A percentile compares a stretch with the other conserved stretches of the same genome.
These are phyloP conservation scores for Hesperia comma DNA, from an alignment of 2,888 invertebrate genomes.

Conservation along the genomic window DNA sequence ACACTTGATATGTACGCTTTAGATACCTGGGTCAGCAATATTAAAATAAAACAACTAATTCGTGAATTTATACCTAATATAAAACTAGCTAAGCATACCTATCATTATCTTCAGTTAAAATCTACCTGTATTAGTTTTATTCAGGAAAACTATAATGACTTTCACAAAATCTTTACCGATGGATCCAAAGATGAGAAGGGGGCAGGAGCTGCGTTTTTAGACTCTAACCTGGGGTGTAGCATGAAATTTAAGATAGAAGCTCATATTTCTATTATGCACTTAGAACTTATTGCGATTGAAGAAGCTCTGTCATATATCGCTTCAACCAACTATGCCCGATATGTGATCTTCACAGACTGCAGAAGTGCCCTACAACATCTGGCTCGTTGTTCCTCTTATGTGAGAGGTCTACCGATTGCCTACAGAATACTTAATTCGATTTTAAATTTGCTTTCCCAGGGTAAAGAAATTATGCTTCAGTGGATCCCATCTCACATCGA, in stretches of 20 bases:
- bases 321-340: slow-evolving; percentile 10
- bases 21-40: no score
- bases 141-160: no score
- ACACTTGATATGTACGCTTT: no score
- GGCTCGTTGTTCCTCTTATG: slow-evolving; percentile 39
- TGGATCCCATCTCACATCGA: slow-evolving; percentile 40
- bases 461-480: slow-evolving; percentile 30
- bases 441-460: slow-evolving; percentile 8
- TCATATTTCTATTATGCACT: slow-evolving; percentile 38
- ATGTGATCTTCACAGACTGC: slow-evolving; percentile 37
- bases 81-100: no score
- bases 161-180: no score
- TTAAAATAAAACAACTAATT: no score
- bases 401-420: slow-evolving; percentile 40
- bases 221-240: slow-evolving; percentile 8
- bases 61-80: no score
- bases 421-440: slow-evolving; percentile 38
- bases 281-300: slow-evolving; percentile 36
- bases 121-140: no score
- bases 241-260: slow-evolving; percentile 33
- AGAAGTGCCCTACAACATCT: slow-evolving; percentile 34
- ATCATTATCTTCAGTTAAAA: no score
- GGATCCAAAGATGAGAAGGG: slow-evolving; percentile 23
- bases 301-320: slow-evolving; percentile 36
- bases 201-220: slow-evolving; percentile 25